Evolutionary conservation across 2,113 vertebrate genomes (phyloP), one percentile per base, ranked within the genome.

Genomic region (Corythaeola cristata): DNA sequence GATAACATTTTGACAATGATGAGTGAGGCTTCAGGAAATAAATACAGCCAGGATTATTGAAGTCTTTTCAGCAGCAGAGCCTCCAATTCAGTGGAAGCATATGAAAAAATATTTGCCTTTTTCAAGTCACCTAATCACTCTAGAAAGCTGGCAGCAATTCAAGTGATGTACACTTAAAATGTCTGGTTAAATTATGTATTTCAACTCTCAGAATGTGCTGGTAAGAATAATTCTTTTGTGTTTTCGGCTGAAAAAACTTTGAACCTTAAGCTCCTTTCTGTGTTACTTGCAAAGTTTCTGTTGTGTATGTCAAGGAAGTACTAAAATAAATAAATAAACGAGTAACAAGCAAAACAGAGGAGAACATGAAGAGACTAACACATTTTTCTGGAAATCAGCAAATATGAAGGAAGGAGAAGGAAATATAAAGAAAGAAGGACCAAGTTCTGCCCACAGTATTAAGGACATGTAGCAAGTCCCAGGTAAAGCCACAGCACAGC

Each of bases 61-160:
- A 81, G 78, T 78, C 72, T 94, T 94, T 91, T 96, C 91, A 88
- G 90, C 94, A 96, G 87, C 41, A 87, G 49, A 93, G 77, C 81
- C 88, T 97, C 88, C 76, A 77, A 85, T 94, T 96, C 93, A 49
- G 59, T 58, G 71, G 89, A 89, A 93, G 96, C 92, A 83, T 90
- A 95, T 88, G 92, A 96, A 97, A 96, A 97, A 95, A 89, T 78
- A 90, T 90, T 96, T 96, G 88, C 92, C 77, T 95, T 96, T 94
- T 95, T 96, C 33, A 76, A 95, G 93, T 95, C 93, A 97, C 97
- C 96, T 96, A 91, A 97, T 97, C 93, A 94, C 83, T 97, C 97
- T 89, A 72, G 90, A 96, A 93, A 97, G 18, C 93, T 98, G 97
- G 98, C 98, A 76, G 90, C 60, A 74, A 11, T 89, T 97, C 97